Conservation (phyloP, 1,140 invertebrate genomes). For the Drosophila albomicans region DNA sequence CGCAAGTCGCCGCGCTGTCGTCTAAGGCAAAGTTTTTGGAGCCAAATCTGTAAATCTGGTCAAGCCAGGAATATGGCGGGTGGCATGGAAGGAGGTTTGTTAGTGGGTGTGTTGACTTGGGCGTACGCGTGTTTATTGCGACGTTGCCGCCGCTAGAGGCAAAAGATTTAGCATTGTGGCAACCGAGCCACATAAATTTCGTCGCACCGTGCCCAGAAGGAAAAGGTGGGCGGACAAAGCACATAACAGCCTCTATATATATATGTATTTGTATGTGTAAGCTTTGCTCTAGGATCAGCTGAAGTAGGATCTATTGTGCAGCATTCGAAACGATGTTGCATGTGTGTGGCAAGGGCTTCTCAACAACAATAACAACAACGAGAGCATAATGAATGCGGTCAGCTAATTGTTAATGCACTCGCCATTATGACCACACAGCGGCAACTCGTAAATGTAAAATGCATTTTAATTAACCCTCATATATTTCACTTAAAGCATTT, state of each 20-base stretch:
- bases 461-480: constrained; percentile 78
- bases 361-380: constrained; percentile 10
- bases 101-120: constrained; percentile 62
- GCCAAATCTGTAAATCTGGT: constrained; percentile 65
- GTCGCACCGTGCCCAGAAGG: constrained; percentile 49
- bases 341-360: constrained; percentile 20
- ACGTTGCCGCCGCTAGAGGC: constrained; percentile 60
- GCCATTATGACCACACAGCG: constrained; percentile 66
- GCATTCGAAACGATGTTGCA: constrained; percentile 44
- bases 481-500: constrained; percentile 82
- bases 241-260: not conserved
- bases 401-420: constrained; percentile 82
- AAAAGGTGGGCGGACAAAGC: constrained; percentile 60
- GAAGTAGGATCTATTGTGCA: constrained; percentile 31
- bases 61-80: constrained; percentile 38
- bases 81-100: not conserved
- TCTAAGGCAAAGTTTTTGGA: constrained; percentile 66
- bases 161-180: constrained; percentile 71
- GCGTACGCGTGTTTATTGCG: constrained; percentile 79
- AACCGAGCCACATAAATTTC: constrained; percentile 67
- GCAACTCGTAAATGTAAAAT: constrained; percentile 73
- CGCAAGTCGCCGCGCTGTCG: constrained; percentile 43
- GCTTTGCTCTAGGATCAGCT: constrained; percentile 49
- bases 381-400: constrained; percentile 76
- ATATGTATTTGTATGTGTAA: constrained; percentile 7